Conservation (phyloP, 2,797 vertebrate species). For the Orientallactaga sibirica region DNA sequence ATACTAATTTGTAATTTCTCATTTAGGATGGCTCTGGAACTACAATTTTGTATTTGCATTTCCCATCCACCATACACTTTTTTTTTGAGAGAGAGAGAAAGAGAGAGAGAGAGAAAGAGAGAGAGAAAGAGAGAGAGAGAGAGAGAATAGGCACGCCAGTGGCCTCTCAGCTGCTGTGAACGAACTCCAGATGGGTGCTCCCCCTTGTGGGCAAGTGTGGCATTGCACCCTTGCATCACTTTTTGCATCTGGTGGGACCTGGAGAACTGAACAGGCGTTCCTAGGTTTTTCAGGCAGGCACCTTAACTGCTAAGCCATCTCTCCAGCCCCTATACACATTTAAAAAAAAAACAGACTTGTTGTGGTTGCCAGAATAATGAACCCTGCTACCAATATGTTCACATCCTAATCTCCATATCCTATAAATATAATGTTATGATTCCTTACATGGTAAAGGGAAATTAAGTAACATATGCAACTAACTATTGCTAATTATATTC, state of each 20-base stretch:
- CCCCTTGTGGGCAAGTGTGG: too few relatives aligned
- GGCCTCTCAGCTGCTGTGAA: too few relatives aligned
- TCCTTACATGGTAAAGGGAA: not conserved
- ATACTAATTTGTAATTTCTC: slow-evolving; percentile 18
- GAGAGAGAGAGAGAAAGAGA: too few relatives aligned
- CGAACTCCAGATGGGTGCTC: too few relatives aligned
- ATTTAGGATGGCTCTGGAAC: slow-evolving; percentile 37
- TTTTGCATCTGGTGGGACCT: too few relatives aligned
- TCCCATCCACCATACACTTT: not conserved
- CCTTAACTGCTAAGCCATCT: too few relatives aligned
- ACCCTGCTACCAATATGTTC: not conserved
- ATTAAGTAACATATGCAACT: not conserved
- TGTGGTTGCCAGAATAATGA: not conserved
- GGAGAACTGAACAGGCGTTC: too few relatives aligned
- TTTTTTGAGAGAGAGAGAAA: too few relatives aligned
- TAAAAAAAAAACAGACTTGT: not conserved
- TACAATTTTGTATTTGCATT: not conserved
- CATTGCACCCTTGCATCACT: slow-evolving; percentile 18
- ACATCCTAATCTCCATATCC: not conserved
- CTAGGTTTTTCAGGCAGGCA: too few relatives aligned
- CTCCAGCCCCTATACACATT: not conserved
- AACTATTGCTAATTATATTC: slow-evolving; percentile 26
- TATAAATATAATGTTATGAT: not conserved
- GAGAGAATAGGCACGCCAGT: too few relatives aligned
- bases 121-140: too few relatives aligned